Evolutionary conservation across 2,797 vertebrate species (phyloP), one percentile per base, ranked within the genome.

Genomic region (Hemibagrus guttatus): DNA sequence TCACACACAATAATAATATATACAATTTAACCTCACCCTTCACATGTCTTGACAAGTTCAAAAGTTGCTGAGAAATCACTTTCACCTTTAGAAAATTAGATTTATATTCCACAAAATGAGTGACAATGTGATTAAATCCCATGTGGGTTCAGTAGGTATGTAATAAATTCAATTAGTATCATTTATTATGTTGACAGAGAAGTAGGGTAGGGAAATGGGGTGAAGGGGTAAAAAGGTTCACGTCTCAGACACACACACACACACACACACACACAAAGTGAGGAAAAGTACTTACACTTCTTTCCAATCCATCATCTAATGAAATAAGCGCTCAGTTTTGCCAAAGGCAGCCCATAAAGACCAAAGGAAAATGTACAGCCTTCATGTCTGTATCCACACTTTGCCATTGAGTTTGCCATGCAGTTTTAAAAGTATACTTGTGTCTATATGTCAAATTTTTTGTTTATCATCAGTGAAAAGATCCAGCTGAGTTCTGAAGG

Each of bases 241-340:
- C 8, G 6, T 21, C 28, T 78, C 74, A 4, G 17, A 2, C 52
- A 74, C 74, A 75, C 46, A 75, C 4, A 49, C 49, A 80, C 64
- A 14, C 39, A 71, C 16, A 35, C 19, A 80, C 2, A 52, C 42
- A 31, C n/a, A 83, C n/a, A 85, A 42, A 88, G 46, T 76, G 46
- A 86, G 78, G 31, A 39, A 89, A 79, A 87, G 69, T 95, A 96
- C 96, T 96, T 95, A 96, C 95, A 96, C 94, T 94, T 96, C 95
- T 94, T 95, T 96, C 95, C 95, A 96, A 94, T 96, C 96, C 96
- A 96, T 96, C 92, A 93, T 96, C 95, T 95, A 94, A 91, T 89
- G 54, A 92, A 93, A 85, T 83, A 23, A 69, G 92, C 26, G 12
- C 80, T 89, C 79, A 85, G 89, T 93, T 93, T 94, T 93, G 93